Percentiles rank a stretch among this genome's conserved stretches.
phyloP scores from a whole-genome alignment of 2,113 vertebrate genomes.

The Tragulus kanchil region DNA sequence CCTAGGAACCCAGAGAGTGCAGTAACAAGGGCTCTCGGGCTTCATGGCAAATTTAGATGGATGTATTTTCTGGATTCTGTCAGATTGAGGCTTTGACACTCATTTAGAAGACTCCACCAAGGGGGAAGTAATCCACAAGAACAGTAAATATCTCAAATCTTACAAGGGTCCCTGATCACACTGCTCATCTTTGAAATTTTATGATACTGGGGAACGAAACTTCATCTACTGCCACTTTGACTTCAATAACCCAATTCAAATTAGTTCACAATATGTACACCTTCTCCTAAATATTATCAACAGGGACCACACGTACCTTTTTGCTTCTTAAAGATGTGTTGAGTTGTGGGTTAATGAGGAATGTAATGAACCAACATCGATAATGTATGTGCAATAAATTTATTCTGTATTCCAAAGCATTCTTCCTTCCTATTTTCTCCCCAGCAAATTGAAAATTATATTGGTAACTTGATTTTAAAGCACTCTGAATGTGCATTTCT shows the following conservation, averaged over 20 bases:
- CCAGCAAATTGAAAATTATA: constrained; percentile 78
- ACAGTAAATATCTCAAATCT: constrained; percentile 85
- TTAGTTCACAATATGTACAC: background rate
- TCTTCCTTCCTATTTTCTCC: constrained; percentile 71
- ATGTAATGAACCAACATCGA: constrained; percentile 30
- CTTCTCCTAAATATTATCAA: constrained; percentile 40
- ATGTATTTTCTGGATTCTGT: constrained; percentile 84
- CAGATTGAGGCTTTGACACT: constrained; percentile 81
- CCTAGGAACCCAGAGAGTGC: constrained; percentile 70
- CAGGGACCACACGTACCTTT: background rate
- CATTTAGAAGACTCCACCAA: constrained; percentile 81
- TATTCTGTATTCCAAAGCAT: constrained; percentile 59
- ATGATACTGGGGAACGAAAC: constrained; percentile 60
- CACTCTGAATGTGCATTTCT: constrained; percentile 79
- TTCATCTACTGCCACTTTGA: background rate
- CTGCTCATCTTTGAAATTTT: constrained; percentile 70
- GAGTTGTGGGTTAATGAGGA: background rate
- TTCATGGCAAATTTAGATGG: constrained; percentile 73
- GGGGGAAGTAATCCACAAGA: constrained; percentile 83
- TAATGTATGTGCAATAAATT: constrained; percentile 61
- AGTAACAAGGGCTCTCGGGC: constrained; percentile 31
- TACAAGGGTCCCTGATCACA: constrained; percentile 83
- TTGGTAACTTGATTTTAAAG: constrained; percentile 85
- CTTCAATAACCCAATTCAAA: background rate
- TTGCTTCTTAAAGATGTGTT: constrained; percentile 61